phyloP scores from a whole-genome alignment of 2,113 vertebrate species.

The Microcebus jonahi region DNA sequence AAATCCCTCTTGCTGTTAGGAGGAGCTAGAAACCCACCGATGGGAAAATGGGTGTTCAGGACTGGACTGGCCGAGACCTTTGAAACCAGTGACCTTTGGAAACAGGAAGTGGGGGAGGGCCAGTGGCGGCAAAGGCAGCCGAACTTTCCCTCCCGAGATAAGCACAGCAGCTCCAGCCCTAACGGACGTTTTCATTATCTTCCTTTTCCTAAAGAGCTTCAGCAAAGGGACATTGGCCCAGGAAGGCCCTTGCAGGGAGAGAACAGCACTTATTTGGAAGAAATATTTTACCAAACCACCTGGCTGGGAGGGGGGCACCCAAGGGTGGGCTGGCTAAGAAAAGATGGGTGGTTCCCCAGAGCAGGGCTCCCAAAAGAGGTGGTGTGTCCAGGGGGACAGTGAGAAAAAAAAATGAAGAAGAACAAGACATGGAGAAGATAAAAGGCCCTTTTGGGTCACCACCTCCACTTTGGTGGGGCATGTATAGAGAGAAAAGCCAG shows the following conservation, averaged over 20 bases:
- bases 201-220: neutral
- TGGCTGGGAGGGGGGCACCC: neutral
- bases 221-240: neutral
- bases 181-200: neutral
- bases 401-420: neutral
- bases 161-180: rapidly evolving
- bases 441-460: neutral
- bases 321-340: neutral
- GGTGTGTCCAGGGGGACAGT: too few species aligned
- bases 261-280: neutral
- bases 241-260: neutral
- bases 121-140: neutral
- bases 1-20: conserved; percentile 5
- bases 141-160: neutral
- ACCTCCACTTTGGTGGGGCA: neutral
- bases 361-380: neutral
- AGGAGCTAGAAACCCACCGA: conserved; percentile 2
- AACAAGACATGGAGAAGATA: neutral
- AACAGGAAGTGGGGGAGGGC: neutral
- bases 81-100: conserved; percentile 42
- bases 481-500: neutral
- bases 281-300: neutral
- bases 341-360: neutral
- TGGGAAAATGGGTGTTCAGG: neutral
- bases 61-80: neutral